A percentile compares a stretch with the other conserved stretches of the same genome.
Evolutionary conservation across 2,113 vertebrate species (phyloP).

Genomic region (Girardinichthys multiradiatus): DNA sequence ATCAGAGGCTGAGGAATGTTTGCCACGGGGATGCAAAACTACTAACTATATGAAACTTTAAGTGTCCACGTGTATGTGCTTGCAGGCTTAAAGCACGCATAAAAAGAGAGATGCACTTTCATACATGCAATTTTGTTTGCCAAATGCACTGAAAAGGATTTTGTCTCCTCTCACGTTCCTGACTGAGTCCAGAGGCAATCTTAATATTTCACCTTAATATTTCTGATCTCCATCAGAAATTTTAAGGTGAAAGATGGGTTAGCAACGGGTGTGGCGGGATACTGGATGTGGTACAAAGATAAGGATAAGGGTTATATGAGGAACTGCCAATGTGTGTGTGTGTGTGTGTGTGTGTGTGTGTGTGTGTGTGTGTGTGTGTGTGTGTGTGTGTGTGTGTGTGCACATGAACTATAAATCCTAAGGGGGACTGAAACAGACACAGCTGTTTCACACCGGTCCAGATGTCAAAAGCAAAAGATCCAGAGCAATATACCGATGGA

Average conservation of each 20-base stretch:
- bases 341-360: no score
- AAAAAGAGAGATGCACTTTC: conserved; percentile 1
- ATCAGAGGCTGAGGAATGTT: conserved; percentile 59
- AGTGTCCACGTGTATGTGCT: conserved; percentile 36
- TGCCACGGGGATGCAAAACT: conserved; percentile 17
- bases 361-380: neutral
- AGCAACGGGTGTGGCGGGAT: conserved; percentile 16
- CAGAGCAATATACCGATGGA: conserved; percentile 2
- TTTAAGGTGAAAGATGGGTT: conserved; percentile 1
- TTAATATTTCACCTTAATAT: conserved; percentile 14
- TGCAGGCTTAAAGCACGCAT: conserved; percentile 2
- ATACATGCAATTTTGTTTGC: neutral
- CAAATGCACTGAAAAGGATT: neutral
- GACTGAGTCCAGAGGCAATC: conserved; percentile 13
- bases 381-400: conserved; percentile 35
- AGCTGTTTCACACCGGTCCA: conserved; percentile 72
- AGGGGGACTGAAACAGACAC: conserved; percentile 51
- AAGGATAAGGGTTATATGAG: conserved; percentile 48
- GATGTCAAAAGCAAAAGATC: conserved; percentile 60
- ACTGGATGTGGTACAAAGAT: conserved; percentile 45
- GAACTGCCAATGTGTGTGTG: conserved; percentile 4
- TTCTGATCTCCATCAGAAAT: conserved; percentile 10
- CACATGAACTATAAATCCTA: conserved; percentile 54
- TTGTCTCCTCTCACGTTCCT: neutral
- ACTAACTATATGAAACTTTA: conserved; percentile 22